A percentile compares a stretch with the other conserved stretches of the same genome.
Conservation (phyloP, 2,113 vertebrate species). For the Leucopternis melanops region DNA sequence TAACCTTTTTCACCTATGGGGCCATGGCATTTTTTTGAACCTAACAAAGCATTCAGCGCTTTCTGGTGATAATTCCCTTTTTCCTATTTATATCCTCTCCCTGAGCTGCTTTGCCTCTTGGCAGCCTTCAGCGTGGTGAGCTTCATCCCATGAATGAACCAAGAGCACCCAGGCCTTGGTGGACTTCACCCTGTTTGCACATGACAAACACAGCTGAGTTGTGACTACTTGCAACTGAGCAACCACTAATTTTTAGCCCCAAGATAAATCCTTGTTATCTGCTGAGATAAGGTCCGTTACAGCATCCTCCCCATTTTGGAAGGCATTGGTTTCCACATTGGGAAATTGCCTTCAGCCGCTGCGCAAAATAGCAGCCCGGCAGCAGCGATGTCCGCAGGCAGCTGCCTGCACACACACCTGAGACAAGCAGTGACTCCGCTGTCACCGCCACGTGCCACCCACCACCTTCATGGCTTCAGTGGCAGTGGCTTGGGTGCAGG, state of each 20-base stretch:
- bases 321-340: not conserved
- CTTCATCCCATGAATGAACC: not conserved
- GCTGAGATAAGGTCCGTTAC: not conserved
- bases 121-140: not conserved
- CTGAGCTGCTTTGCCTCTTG: not conserved
- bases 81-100: not conserved
- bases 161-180: fast-evolving
- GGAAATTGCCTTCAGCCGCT: not conserved
- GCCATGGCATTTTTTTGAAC: not conserved
- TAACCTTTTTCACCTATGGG: not conserved
- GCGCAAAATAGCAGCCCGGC: fast-evolving
- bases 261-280: not conserved
- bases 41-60: not conserved
- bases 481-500: not conserved
- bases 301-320: not conserved
- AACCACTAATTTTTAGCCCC: not conserved
- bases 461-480: not conserved
- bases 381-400: not conserved
- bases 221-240: not conserved
- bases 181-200: slow-evolving; percentile 30
- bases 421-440: not conserved
- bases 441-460: not conserved
- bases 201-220: not conserved
- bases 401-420: not conserved
- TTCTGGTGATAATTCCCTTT: not conserved